Evolutionary conservation across 2,888 invertebrate species (phyloP).

Genomic region (Drosophila neonasuta): DNA sequence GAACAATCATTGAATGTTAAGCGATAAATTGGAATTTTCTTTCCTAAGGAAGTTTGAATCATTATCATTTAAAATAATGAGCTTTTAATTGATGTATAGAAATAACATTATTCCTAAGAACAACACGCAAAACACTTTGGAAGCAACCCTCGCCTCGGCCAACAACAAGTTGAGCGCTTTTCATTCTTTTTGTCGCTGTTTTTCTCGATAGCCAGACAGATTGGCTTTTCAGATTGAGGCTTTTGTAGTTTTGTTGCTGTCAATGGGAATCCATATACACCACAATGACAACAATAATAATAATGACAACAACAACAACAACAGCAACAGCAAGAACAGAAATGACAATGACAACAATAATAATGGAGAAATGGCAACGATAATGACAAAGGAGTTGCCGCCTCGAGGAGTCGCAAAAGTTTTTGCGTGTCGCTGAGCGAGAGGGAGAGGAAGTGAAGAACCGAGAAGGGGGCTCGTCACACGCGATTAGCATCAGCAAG

Average conservation of each 20-base stretch:
- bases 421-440: conserved; percentile 18
- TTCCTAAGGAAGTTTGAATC: no score
- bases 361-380: conserved; percentile 57
- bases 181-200: conserved; percentile 16
- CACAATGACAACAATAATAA: conserved; percentile 27
- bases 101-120: no score
- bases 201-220: conserved; percentile 49
- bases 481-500: conserved; percentile 65
- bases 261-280: conserved; percentile 38
- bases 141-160: conserved; percentile 33
- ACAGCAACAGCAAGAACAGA: conserved; percentile 24
- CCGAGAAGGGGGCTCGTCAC: conserved; percentile 33
- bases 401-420: conserved; percentile 31
- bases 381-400: conserved; percentile 55
- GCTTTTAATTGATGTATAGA: no score
- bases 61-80: no score
- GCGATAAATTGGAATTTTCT: no score
- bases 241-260: conserved; percentile 42
- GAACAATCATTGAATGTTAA: no score
- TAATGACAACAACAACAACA: conserved; percentile 15
- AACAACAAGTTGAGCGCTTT: conserved; percentile 38
- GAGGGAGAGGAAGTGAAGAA: not conserved
- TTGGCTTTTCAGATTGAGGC: conserved; percentile 57
- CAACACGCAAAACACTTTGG: conserved; percentile 1
- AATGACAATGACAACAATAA: conserved; percentile 45